Evolutionary conservation across 2,888 invertebrate genomes (phyloP).

Genomic region (Eumerus sabulonum): DNA sequence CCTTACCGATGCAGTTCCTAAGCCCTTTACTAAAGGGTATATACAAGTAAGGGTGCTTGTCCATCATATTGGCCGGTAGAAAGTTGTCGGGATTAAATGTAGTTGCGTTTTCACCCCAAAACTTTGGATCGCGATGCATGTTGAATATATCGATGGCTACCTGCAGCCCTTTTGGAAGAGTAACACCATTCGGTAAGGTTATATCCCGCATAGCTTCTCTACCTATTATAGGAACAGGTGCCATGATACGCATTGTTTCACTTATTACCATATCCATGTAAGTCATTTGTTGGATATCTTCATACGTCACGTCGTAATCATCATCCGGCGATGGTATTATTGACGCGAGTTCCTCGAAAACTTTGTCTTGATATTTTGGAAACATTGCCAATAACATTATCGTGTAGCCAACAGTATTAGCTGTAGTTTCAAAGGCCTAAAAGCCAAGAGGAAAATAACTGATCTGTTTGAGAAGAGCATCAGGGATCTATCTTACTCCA

Average conservation of each 20-base stretch:
- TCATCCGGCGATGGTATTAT: constrained; percentile 71
- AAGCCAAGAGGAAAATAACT: background rate
- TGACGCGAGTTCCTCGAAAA: constrained; percentile 73
- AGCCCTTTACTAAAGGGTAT: constrained; percentile 78
- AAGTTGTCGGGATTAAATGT: constrained; percentile 77
- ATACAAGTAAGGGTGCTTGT: constrained; percentile 75
- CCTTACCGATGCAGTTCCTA: constrained; percentile 75
- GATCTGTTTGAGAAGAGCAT: background rate
- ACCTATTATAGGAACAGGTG: constrained; percentile 75
- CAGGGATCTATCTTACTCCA: constrained; percentile 68
- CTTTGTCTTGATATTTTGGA: constrained; percentile 70
- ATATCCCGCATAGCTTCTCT: constrained; percentile 73
- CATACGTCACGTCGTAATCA: constrained; percentile 72
- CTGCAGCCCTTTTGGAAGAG: constrained; percentile 75
- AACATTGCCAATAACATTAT: constrained; percentile 62
- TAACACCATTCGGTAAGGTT: constrained; percentile 72
- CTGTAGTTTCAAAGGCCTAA: constrained; percentile 77
- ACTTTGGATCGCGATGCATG: constrained; percentile 75
- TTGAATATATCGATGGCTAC: constrained; percentile 75
- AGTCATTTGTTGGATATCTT: constrained; percentile 73
- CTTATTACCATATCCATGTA: constrained; percentile 76
- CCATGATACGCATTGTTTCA: constrained; percentile 76
- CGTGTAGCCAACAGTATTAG: constrained; percentile 70
- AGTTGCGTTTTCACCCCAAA: constrained; percentile 77
- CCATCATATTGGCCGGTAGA: constrained; percentile 74